phyloP scores from a whole-genome alignment of 2,888 invertebrate genomes.

The Campoplex capitator region DNA sequence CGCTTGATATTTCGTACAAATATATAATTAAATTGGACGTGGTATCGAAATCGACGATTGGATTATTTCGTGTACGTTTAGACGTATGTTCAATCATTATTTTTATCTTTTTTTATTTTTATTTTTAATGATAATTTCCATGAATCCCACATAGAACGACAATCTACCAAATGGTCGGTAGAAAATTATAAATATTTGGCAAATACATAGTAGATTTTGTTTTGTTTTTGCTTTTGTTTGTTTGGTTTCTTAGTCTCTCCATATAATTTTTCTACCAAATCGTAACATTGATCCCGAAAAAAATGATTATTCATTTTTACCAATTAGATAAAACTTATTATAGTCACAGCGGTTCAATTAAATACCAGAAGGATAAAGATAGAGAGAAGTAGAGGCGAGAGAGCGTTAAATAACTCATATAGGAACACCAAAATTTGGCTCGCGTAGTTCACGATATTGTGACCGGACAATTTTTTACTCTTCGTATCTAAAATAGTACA shows the following conservation, averaged over 20 bases:
- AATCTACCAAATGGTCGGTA: constrained; percentile 38
- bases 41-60: constrained; percentile 36
- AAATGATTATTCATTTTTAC: constrained; percentile 76
- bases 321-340: constrained; percentile 75
- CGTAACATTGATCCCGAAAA: constrained; percentile 75
- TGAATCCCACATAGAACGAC: constrained; percentile 50
- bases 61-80: constrained; percentile 32
- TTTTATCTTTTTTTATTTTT: neutral
- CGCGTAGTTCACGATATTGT: constrained; percentile 59
- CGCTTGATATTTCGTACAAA: constrained; percentile 33
- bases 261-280: constrained; percentile 38
- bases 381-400: constrained; percentile 46
- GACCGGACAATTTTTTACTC: constrained; percentile 55
- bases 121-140: constrained; percentile 33
- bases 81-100: constrained; percentile 22
- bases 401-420: constrained; percentile 70
- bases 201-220: constrained; percentile 62
- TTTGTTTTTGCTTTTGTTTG: neutral
- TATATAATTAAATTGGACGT: constrained; percentile 60
- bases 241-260: neutral
- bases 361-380: constrained; percentile 62
- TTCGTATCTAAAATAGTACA: constrained; percentile 55
- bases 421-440: constrained; percentile 75
- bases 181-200: constrained; percentile 73
- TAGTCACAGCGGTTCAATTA: constrained; percentile 79